phyloP scores from a whole-genome alignment of 1,140 invertebrate genomes.

The Lethrus apterus region DNA sequence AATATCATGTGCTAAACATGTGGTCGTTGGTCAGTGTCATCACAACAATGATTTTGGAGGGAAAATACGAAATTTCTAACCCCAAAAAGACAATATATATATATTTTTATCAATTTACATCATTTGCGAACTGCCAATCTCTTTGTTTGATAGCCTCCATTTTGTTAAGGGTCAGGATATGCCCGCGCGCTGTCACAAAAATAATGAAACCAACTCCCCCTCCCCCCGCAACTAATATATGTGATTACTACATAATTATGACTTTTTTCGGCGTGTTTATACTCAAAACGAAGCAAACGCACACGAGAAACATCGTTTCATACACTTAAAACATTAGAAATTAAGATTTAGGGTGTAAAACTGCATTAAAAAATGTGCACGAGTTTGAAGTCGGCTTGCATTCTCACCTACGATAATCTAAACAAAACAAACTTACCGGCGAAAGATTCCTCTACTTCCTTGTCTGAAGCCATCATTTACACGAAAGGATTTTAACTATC shows the following conservation, averaged over 20 bases:
- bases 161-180: conserved; percentile 54
- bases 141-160: conserved; percentile 64
- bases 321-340: conserved; percentile 11
- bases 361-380: no score
- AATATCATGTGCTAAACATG: conserved; percentile 28
- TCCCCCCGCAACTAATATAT: conserved; percentile 29
- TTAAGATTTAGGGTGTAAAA: no score
- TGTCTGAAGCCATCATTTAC: conserved; percentile 62
- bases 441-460: conserved; percentile 68
- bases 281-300: not conserved
- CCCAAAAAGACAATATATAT: conserved; percentile 23
- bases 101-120: conserved; percentile 17
- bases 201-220: conserved; percentile 41
- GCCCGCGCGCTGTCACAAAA: conserved; percentile 45
- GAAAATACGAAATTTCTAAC: conserved; percentile 36
- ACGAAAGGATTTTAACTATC: no score
- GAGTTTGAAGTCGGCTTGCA: conserved; percentile 27
- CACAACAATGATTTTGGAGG: conserved; percentile 34
- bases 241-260: conserved; percentile 33
- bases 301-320: not conserved
- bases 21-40: conserved; percentile 36
- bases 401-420: conserved; percentile 23
- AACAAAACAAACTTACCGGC: conserved; percentile 56
- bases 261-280: not conserved
- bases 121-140: conserved; percentile 48